phyloP scores from a whole-genome alignment of 2,888 invertebrate species.

The Clistopyga incitator region DNA sequence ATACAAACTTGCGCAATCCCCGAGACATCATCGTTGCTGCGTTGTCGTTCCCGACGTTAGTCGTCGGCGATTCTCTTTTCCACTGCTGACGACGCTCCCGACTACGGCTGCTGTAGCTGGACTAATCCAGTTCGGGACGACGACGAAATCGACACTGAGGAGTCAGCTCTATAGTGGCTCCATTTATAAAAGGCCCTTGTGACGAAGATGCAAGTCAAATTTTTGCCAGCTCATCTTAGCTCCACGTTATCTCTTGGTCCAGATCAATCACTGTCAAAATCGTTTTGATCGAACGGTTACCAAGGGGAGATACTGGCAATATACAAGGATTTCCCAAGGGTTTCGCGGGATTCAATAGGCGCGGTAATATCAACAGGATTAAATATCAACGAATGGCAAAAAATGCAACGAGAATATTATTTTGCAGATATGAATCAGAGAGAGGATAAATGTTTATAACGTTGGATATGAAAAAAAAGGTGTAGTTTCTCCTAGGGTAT shows the following conservation, averaged over 20 bases:
- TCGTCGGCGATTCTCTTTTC: slow-evolving; percentile 30
- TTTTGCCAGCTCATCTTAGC: neutral
- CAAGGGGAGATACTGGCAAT: neutral
- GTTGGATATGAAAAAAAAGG: too few relatives aligned
- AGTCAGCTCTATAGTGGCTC: slow-evolving; percentile 33
- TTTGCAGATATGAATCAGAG: too few relatives aligned
- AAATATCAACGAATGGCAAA: neutral
- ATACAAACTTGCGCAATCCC: slow-evolving; percentile 56
- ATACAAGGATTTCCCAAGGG: neutral
- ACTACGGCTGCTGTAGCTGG: slow-evolving; percentile 50
- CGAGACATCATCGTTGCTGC: slow-evolving; percentile 40
- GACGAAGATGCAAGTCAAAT: neutral
- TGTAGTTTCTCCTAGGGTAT: too few relatives aligned
- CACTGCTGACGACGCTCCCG: neutral
- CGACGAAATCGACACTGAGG: slow-evolving; percentile 14
- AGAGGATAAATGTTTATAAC: too few relatives aligned
- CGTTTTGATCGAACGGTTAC: neutral
- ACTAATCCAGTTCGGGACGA: slow-evolving; percentile 51
- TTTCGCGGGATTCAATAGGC: neutral
- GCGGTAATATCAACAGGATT: neutral
- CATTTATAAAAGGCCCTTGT: neutral
- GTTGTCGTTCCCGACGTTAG: slow-evolving; percentile 33
- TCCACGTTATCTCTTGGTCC: neutral
- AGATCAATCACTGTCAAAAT: neutral
- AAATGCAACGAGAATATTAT: neutral